Base-by-base conservation (phyloP, 2,888 invertebrate genomes). In the Sicus ferrugineus region DNA sequence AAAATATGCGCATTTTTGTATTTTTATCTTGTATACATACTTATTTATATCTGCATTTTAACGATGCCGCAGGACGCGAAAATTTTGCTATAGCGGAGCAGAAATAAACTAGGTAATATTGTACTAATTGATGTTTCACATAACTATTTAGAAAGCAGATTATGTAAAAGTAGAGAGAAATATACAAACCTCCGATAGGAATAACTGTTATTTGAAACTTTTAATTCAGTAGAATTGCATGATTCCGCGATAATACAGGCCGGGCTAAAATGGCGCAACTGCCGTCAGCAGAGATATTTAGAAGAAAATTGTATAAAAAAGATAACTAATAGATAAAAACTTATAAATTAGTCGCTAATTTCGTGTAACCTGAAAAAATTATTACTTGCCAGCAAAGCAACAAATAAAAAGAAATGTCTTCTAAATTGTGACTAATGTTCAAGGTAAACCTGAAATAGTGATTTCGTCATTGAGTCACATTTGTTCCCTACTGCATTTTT, bases 1-100 rank as follows among this genome's bases (percentile, higher is more conserved):
- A n/a, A n/a, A n/a, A n/a, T n/a, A 69, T 50, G 63, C 48, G 56
- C 30, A 64, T 64, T 34, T 56, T 54, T 65, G 34, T 21, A 54
- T 38, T n/a, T 52, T 54, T 65, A 34, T 64, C 21, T n/a, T 58
- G 31, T 59, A 59, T 59, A 31, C 31, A 38, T 38, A 38, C 14
- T 9, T 38, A 38, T 38, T 9, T 38, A 38, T 38, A 38, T 38
- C 7, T 38, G 11, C n/a, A n/a, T n/a, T n/a, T n/a, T 23, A 54
- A 30, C 26, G 30, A 63, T 9, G 34, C 14, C 34, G 38, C 9
- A 34, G 23, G 38, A 46, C 19, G 42, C 48, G 30, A 28, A 21
- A 26, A 63, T 34, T 7, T 34, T 34, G 2, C 14, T 7, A 2
- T 16, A 16, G 42, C n/a, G 14, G 42, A 42, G 38, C 38, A 38